Evolutionary conservation across 2,113 vertebrate genomes (phyloP).

Genomic region (Oostethus manadensis): DNA sequence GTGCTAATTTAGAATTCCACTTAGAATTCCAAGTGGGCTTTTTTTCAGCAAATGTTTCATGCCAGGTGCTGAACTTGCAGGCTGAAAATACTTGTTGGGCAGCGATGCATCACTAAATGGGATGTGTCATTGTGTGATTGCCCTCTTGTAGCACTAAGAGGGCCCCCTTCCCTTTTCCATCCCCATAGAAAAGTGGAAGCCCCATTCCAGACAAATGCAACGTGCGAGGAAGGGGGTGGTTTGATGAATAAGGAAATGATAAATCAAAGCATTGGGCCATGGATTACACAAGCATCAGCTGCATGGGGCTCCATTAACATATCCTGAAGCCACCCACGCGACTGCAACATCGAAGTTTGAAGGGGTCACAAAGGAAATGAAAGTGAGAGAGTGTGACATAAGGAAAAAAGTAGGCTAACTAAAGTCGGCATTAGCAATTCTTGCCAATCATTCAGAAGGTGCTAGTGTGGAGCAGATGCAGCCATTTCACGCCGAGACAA

Average conservation of each 20-base stretch:
- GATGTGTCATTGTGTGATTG: constrained; percentile 55
- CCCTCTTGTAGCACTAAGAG: constrained; percentile 36
- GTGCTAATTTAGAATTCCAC: constrained; percentile 14
- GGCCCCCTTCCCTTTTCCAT: constrained; percentile 34
- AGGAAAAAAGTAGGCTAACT: constrained; percentile 18
- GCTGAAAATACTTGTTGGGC: constrained; percentile 56
- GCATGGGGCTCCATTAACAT: constrained; percentile 59
- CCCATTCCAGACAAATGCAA: constrained; percentile 56
- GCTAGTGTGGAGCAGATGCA: constrained; percentile 4
- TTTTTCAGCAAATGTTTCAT: constrained; percentile 60
- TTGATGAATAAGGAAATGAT: constrained; percentile 61
- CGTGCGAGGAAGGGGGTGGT: constrained; percentile 31
- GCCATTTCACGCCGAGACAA: no score
- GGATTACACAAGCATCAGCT: constrained; percentile 60
- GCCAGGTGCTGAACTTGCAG: constrained; percentile 59
- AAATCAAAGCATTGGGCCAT: constrained; percentile 44
- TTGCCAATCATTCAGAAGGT: constrained; percentile 13
- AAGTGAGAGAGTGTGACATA: constrained; percentile 46
- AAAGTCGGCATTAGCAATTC: constrained; percentile 42
- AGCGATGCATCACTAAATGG: constrained; percentile 61
- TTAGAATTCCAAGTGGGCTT: constrained; percentile 4
- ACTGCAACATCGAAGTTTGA: constrained; percentile 43
- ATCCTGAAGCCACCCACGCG: constrained; percentile 59
- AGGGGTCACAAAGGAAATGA: constrained; percentile 52
- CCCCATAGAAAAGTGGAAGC: constrained; percentile 35